phyloP scores from a whole-genome alignment of 2,797 vertebrate genomes.

The Typhlichthys subterraneus region DNA sequence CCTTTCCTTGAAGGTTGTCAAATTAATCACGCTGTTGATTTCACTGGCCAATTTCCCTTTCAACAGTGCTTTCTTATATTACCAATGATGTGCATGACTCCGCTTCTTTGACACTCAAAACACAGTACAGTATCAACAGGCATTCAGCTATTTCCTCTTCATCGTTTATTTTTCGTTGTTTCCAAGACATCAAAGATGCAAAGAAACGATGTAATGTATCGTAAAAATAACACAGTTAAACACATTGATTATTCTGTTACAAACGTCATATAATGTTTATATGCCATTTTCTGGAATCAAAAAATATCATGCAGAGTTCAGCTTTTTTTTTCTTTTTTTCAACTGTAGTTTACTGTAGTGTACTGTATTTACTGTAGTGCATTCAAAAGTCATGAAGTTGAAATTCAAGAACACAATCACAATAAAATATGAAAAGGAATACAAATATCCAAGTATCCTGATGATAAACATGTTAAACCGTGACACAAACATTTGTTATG shows the following conservation, averaged over 20 bases:
- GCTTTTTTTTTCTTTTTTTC: too few species aligned
- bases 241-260: constrained; percentile 23
- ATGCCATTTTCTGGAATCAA: constrained; percentile 32
- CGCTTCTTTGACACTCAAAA: constrained; percentile 30
- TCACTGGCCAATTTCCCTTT: constrained; percentile 48
- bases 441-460: too few species aligned
- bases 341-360: too few species aligned
- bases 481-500: too few species aligned
- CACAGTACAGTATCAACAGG: constrained; percentile 37
- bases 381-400: not conserved
- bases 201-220: constrained; percentile 42
- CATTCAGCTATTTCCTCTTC: not conserved
- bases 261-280: constrained; percentile 5
- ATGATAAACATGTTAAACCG: too few species aligned
- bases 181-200: constrained; percentile 16
- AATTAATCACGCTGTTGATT: constrained; percentile 76
- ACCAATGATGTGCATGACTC: constrained; percentile 26
- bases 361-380: too few species aligned
- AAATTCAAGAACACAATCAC: not conserved
- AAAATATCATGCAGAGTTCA: not conserved
- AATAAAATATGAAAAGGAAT: not conserved
- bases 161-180: constrained; percentile 20
- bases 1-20: constrained; percentile 80
- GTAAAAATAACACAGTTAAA: constrained; percentile 21
- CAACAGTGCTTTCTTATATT: constrained; percentile 49